Evolutionary conservation across 1,140 invertebrate genomes (phyloP), one percentile per base, ranked within the genome.

Genomic region (Saxidomus purpurata): DNA sequence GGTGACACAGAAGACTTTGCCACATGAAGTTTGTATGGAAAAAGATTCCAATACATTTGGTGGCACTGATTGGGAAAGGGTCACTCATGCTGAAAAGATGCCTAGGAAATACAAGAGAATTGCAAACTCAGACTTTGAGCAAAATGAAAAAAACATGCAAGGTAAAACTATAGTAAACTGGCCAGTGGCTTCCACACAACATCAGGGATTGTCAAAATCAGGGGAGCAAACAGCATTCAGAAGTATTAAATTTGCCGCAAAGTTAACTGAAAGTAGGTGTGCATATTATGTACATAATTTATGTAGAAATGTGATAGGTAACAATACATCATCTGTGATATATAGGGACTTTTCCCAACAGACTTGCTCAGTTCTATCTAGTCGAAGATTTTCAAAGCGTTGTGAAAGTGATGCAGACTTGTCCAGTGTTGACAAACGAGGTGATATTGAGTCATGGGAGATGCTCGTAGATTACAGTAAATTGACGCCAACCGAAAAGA

Each of bases 371-470:
- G 34, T 34, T 6, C 4, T 52, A 25, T 52, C 25, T 13, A 52
- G n/a, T 43, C 25, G 49, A 9, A 17, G 13, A 1, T 80, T 28
- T 25, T 61, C 47, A 17, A 11, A n/a, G 15, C 28, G 28, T 34
- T 40, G 49, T 36, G 55, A 59, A 19, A 31, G 8, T 28, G 31
- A 34, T 55, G 28, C 8, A 34, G 49, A 40, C 2, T 6, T 9
- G 8, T 17, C 55, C 9, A n/a, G 25, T 47, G 40, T 22, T 17
- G 69, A n/a, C 31, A 80, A 17, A 84, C 4, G 61, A n/a, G 38
- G 28, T 76, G 69, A 84, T 84, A 36, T 43, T 34, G 85, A 87
- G 15, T 34, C 85, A 22, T 87, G 85, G 85, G 85, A 87, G 38
- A 25, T 49, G 13, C n/a, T 87, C 0, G 85, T 87, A 22, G 25